Base-by-base conservation (phyloP, 2,888 invertebrate species). In the Pelosia muscerda region DNA sequence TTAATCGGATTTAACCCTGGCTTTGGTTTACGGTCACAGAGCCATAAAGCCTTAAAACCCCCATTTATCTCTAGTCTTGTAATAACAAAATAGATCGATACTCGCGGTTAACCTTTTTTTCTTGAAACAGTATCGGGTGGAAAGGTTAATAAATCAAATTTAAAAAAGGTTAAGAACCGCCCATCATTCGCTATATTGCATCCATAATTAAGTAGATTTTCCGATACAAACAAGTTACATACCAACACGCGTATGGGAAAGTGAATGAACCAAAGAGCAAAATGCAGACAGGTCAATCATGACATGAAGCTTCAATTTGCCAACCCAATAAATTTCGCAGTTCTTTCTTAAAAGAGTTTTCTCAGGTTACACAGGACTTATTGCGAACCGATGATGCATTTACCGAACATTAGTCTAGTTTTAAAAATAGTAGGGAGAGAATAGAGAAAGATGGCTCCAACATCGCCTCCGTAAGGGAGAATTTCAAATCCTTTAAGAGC, bases 141-240 rank as follows among this genome's bases (percentile, higher is more conserved):
- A 42, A 69, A 77, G 78, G 75, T 78, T 79, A 69, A 65, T 65
- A 75, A 73, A 75, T 69, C 65, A 75, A 80, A 75, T 78, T 49
- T 77, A 69, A 68, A 77, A 78, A 80, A 77, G 80, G 78, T 73
- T 71, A 59, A 31, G 53, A 42, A 58, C 62, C 59, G 63, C 71
- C 69, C 61, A 61, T 78, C 72, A 63, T 65, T 69, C 65, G 23
- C 67, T 58, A 72, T 74, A 79, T 79, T 78, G 79, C 74, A 76
- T 76, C 69, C 79, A 76, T 79, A 81, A 79, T 81, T 78, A 81
- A 78, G 68, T 71, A 61, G 71, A 72, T 61, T 71, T 74, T 61
- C 22, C 49, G 66, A 68, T 64, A 68, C 28, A 66, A 67, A 63
- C 34, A 63, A 69, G 62, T 49, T 19, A 56, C 13, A 66, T 65